Evolutionary conservation across 2,797 vertebrate genomes (phyloP), one percentile per base, ranked within the genome.

Genomic region (Bradypus variegatus): DNA sequence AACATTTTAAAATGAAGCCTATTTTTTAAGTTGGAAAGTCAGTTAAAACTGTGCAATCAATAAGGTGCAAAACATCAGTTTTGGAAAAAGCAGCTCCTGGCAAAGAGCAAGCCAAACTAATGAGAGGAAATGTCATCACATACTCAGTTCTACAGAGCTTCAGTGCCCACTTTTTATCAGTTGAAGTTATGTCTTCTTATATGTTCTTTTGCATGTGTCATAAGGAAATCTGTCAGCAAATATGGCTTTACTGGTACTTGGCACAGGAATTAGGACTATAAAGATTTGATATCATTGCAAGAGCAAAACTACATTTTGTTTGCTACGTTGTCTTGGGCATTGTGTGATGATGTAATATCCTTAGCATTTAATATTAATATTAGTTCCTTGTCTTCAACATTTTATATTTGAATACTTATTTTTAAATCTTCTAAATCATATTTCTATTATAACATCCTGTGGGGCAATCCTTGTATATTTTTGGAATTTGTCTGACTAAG

Each of bases 91-190:
- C 53, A 84, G 33, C 15, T 87, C 18, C 50, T 41, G 60, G n/a
- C n/a, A 62, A 60, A 53, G 41, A 80, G 25, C 27, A 50, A 62
- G 60, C 21, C 38, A 16, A 77, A 64, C 16, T 36, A 41, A 62
- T 36, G 11, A 53, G 36, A 83, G 10, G 69, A 58, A 25, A 55
- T 31, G 70, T 8, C 8, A 11, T 12, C 5, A 48, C 0, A 15
- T 29, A 8, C 8, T 21, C 55, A 1, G 0, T 8, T 3, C 58
- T 2, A 0, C 50, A 38, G 4, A 21, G 58, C 41, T 0, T 53
- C 45, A 8, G 0, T 19, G 23, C 31, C 69, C 10, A 1, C 27
- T 29, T 79, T 81, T 86, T 81, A 73, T 50, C 87, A 8, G 38
- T 78, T 41, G 25, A 79, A 76, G 13, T 76, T 77, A 18, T 29